Evolutionary conservation across 1,140 invertebrate genomes (phyloP), one percentile per base, ranked within the genome.

Genomic region (Heterodera carotae): DNA sequence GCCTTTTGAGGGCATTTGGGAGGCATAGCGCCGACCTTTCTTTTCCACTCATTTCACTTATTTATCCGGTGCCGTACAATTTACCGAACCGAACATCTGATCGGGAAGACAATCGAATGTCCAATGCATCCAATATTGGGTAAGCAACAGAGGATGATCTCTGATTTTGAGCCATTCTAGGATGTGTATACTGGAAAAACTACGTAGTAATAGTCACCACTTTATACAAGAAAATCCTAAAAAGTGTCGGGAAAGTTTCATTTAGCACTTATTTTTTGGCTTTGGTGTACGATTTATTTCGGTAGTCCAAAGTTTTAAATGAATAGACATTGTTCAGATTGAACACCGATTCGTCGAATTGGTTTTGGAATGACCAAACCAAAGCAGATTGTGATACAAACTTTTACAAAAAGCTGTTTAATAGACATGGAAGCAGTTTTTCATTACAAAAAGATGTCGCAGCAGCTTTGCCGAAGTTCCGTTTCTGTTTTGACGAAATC

Each of bases 401-500:
- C 25, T 27, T 62, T 31, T 53, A 36, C 12, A 56, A 62, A 39
- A 85, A 82, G 48, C 60, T 84, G 64, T 87, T 81, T 62, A 85
- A 69, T 18, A 31, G 76, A 34, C 82, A 86, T 66, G 84, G 84
- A 59, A 86, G 84, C 69, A 86, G 82, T 67, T 84, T 84, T 70
- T 27, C 82, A n/a, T 39, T 34, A 12, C 67, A 53, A 12, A 70
- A 18, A 18, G 53, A 73, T n/a, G n/a, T n/a, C n/a, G 22, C 29
- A 27, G 48, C 22, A 25, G n/a, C n/a, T 64, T 15, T 56, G 29
- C 59, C 56, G n/a, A 71, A 72, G 39, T 75, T 77, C 29, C 36
- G 56, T 0, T 84, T 69, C 64, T 79, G 66, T 36, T 81, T 81
- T 66, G 82, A 68, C 15, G 82, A 85, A 53, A 69, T 79, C 31